Evolutionary conservation across 2,797 vertebrate genomes (phyloP), one percentile per base, ranked within the genome.

Genomic region (Pterois miles): DNA sequence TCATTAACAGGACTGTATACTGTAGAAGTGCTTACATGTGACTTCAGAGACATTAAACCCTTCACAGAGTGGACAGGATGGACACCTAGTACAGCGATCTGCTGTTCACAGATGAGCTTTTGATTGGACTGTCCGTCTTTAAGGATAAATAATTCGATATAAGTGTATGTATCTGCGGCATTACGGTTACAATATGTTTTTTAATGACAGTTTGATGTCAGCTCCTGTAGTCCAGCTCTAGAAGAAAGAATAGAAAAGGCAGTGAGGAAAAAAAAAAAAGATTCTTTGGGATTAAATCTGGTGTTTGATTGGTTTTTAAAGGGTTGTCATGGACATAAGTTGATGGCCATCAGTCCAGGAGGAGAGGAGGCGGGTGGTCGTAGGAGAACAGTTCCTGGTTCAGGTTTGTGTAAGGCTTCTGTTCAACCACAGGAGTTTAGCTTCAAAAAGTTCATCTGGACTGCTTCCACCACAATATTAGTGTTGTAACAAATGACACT

Each of bases 21-120:
- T 81, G 80, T 70, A 71, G 85, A 93, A 94, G 93, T 93, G 94
- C 94, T 94, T 88, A 79, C 76, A 86, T 14, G 64, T 81, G 90
- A 89, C 80, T 89, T 93, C 74, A 88, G 64, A 65, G 36, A 77
- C 33, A 75, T 56, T 52, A 64, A 85, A 77, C 65, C 76, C 87
- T 92, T 89, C 78, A 82, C 71, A 70, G 58, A 71, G 65, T 16
- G 75, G 73, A 84, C 5, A 80, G 57, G 70, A 79, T 72, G 86
- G 81, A 79, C 58, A 69, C 20, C 68, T 57, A 76, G 74, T 57
- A 78, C 72, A 72, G 82, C 22, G 9, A 56, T 57, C 58, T 53
- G 74, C 63, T 56, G 31, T 64, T 57, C 60, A 68, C 34, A 62
- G 52, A 81, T 20, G 3, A 29, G 58, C 25, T 50, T 56, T 5